Percentiles rank a stretch among this genome's conserved stretches.
Evolutionary conservation across 2,888 invertebrate genomes (phyloP).

Genomic region (Aquatica leii): DNA sequence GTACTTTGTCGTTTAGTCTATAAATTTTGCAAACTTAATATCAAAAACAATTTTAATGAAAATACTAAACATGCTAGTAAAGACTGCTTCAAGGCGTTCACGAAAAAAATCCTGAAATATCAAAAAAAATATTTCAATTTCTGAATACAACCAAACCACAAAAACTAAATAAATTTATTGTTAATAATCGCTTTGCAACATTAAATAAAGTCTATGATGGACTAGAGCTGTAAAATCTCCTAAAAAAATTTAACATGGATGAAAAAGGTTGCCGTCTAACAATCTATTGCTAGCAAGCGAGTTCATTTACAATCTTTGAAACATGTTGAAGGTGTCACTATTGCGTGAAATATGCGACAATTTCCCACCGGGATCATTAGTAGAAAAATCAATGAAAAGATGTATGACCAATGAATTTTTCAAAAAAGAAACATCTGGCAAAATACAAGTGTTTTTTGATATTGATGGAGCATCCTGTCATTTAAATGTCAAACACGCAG

Average conservation of each 20-base stretch:
- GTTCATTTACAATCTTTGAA: background rate
- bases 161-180: conserved; percentile 7
- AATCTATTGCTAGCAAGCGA: background rate
- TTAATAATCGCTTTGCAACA: background rate
- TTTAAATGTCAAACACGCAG: background rate
- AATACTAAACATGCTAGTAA: background rate
- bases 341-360: background rate
- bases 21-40: no score
- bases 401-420: background rate
- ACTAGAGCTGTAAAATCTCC: background rate
- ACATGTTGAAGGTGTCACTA: background rate
- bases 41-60: background rate
- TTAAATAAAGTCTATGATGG: background rate
- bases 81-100: background rate
- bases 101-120: background rate
- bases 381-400: background rate
- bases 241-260: conserved; percentile 9
- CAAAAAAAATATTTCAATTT: background rate
- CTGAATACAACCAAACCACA: background rate
- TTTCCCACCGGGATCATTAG: background rate
- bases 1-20: no score
- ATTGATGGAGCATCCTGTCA: background rate
- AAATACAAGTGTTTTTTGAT: background rate
- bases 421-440: background rate
- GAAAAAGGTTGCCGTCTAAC: background rate